Evolutionary conservation across 2,113 vertebrate species (phyloP).

Genomic region (Psilopogon haemacephalus): DNA sequence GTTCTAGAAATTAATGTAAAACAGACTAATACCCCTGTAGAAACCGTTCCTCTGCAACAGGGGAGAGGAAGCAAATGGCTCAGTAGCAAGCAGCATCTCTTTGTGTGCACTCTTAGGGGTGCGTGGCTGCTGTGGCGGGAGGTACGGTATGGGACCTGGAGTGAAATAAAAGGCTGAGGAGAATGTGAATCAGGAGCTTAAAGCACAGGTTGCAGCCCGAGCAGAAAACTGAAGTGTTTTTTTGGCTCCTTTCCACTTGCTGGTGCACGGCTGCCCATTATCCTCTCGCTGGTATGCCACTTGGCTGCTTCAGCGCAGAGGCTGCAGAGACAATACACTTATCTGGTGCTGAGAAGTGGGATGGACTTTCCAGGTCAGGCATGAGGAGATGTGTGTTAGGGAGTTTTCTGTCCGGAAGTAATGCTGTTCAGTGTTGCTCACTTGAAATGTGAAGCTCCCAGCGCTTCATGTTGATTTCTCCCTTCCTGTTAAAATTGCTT

Average conservation of each 20-base stretch:
- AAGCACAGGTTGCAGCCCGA: not conserved
- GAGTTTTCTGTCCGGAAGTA: not conserved
- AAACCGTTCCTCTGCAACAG: not conserved
- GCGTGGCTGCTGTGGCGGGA: not conserved
- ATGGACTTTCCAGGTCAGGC: conserved; percentile 20
- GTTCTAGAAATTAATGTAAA: conserved; percentile 4
- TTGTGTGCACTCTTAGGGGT: not conserved
- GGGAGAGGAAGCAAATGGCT: not conserved
- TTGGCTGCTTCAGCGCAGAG: conserved; percentile 16
- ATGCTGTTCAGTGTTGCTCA: not conserved
- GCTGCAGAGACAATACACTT: not conserved
- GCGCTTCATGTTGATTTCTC: not conserved
- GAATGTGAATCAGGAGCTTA: not conserved
- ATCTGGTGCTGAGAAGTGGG: not conserved
- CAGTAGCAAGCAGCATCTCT: not conserved
- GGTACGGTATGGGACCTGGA: not conserved
- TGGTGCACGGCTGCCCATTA: not conserved
- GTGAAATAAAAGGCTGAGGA: not conserved
- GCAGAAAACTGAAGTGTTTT: not conserved
- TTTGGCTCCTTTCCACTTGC: conserved; percentile 26
- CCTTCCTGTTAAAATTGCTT: conserved; percentile 33
- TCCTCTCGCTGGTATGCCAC: not conserved
- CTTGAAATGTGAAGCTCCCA: not conserved
- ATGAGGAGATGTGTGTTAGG: not conserved
- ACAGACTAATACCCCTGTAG: not conserved